Evolutionary conservation across 2,113 vertebrate genomes (phyloP).

Genomic region (Sinocyclocheilus anophthalmus): DNA sequence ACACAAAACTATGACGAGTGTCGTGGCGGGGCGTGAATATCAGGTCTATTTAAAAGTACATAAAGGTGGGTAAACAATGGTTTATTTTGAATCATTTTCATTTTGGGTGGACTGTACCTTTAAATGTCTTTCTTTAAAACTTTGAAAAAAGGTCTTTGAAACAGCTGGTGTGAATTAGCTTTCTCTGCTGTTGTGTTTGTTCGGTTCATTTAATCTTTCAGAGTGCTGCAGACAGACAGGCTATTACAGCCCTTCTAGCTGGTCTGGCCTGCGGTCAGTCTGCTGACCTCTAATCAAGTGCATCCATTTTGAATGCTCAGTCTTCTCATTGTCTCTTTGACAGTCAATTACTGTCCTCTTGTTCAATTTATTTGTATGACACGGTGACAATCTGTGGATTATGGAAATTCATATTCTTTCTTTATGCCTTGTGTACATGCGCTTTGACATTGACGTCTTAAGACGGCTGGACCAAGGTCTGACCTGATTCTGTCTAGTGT

Average conservation of each 20-base stretch:
- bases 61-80: neutral
- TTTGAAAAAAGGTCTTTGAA: constrained; percentile 29
- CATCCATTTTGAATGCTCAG: neutral
- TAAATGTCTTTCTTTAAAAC: neutral
- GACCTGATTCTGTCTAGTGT: constrained; percentile 6
- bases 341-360: neutral
- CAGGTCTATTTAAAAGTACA: neutral
- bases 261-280: constrained; percentile 10
- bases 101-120: neutral
- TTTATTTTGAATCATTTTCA: neutral
- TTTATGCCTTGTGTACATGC: neutral
- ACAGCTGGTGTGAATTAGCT: constrained; percentile 36
- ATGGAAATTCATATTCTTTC: neutral
- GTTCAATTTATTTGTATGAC: neutral
- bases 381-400: neutral
- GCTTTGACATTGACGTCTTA: neutral
- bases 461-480: neutral
- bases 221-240: constrained; percentile 23
- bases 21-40: too few relatives aligned
- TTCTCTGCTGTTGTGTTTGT: constrained; percentile 30
- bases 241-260: constrained; percentile 22
- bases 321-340: constrained; percentile 3
- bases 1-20: too few relatives aligned
- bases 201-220: constrained; percentile 36
- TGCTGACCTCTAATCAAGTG: constrained; percentile 21